Evolutionary conservation across 2,888 invertebrate genomes (phyloP).

Genomic region (Drosophila anceps): DNA sequence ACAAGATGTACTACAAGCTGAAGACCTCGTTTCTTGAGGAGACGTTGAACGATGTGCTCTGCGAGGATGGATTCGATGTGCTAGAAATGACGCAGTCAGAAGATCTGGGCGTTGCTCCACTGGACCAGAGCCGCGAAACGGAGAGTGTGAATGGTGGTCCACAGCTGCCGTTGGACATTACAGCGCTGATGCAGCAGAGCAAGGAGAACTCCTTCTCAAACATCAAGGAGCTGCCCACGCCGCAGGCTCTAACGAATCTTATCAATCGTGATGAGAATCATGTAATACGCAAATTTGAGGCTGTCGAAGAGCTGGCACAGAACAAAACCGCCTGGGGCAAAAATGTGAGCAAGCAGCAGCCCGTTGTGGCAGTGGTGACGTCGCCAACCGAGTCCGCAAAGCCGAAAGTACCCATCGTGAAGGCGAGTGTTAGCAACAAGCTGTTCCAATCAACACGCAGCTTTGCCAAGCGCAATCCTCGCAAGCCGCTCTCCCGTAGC

Average conservation of each 20-base stretch:
- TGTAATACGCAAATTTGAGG: constrained; percentile 80
- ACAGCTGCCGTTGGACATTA: constrained; percentile 75
- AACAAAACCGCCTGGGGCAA: constrained; percentile 86
- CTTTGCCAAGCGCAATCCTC: constrained; percentile 91
- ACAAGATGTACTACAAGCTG: constrained; percentile 92
- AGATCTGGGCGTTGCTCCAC: constrained; percentile 56
- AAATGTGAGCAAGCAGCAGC: constrained; percentile 78
- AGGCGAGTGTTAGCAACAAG: constrained; percentile 87
- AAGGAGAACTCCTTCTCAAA: constrained; percentile 61
- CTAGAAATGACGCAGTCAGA: constrained; percentile 81
- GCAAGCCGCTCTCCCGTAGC: constrained; percentile 87
- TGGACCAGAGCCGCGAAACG: constrained; percentile 44
- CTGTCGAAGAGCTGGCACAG: constrained; percentile 63
- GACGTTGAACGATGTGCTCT: constrained; percentile 87
- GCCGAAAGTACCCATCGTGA: constrained; percentile 33
- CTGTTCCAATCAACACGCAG: constrained; percentile 87
- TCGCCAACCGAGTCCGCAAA: constrained; percentile 16
- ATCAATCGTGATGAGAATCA: constrained; percentile 70
- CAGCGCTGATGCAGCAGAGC: constrained; percentile 56
- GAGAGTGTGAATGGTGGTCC: constrained; percentile 66
- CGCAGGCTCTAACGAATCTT: constrained; percentile 53
- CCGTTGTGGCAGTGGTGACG: constrained; percentile 23
- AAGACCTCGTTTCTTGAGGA: constrained; percentile 91
- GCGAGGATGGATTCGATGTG: constrained; percentile 84
- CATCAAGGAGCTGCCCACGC: constrained; percentile 60